Base-by-base conservation (phyloP, 1,140 invertebrate genomes). In the Megathymus violae region DNA sequence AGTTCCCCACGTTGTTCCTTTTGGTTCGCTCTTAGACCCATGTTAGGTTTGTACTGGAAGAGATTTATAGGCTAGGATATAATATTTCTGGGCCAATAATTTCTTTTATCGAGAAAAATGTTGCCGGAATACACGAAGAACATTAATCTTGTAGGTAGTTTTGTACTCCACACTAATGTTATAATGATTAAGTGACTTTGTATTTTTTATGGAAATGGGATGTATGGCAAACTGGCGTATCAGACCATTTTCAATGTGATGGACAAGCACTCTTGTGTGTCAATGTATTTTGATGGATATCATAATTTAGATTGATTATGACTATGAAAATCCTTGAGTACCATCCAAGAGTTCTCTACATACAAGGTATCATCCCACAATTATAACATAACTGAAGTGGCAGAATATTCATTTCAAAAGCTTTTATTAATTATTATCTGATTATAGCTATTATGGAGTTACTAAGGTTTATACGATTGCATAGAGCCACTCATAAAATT, bases 1-100 rank as follows among this genome's bases (percentile, higher is more conserved):
- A 50, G 64, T 60, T 48, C 59, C 64, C 56, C 41, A 40, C 59
- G 56, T 48, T 58, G 52, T 58, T 66, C 48, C 64, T 67, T 67
- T 62, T 58, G 54, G 41, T 58, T 15, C 54, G 54, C 54, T 58
- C 41, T 58, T 58, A 58, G 54, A 58, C 41, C 54, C 54, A 27
- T 46, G 54, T 58, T 58, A 58, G 54, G 19, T 58, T 58, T 58
- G 41, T 58, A 58, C 54, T 58, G 54, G 54, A 58, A 58, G 54
- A 46, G 54, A 59, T 59, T 59, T 59, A 59, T 59, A 46, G 54
- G 54, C 46, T 36, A 59, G 54, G 54, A 59, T 59, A 59, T 59
- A 59, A 59, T 59, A 59, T 59, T 59, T 59, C 54, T 46, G 34
- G 54, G 46, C 54, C 54, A 59, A 59, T 59, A 59, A 46, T 59